Evolutionary conservation across 2,113 vertebrate genomes (phyloP).

Genomic region (Pachypanchax playfairii): DNA sequence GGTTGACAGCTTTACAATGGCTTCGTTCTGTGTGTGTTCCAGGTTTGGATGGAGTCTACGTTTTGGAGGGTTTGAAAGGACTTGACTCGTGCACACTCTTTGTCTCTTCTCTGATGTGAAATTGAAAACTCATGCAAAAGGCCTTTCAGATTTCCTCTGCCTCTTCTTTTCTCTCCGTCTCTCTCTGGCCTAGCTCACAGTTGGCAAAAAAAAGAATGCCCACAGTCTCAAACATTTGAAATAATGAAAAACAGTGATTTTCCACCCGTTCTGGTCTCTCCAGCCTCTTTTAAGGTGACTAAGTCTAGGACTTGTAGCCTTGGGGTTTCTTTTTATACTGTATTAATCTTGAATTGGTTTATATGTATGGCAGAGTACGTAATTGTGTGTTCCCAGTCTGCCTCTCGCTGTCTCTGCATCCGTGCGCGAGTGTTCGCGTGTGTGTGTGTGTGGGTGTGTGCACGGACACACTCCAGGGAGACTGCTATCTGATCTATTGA

Average conservation of each 20-base stretch:
- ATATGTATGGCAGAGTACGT: constrained; percentile 25
- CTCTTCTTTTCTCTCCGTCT: constrained; percentile 3
- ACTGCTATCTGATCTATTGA: constrained; percentile 75
- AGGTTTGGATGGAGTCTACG: constrained; percentile 32
- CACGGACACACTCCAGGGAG: constrained; percentile 26
- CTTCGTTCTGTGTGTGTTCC: constrained; percentile 11
- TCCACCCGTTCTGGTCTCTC: constrained; percentile 28
- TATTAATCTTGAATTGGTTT: constrained; percentile 40
- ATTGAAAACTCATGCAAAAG: constrained; percentile 52
- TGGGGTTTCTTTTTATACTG: constrained; percentile 24
- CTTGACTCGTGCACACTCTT: constrained; percentile 20
- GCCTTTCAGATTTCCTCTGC: constrained; percentile 25
- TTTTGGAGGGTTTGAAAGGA: constrained; percentile 43
- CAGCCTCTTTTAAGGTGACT: constrained; percentile 28
- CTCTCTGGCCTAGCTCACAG: constrained; percentile 6
- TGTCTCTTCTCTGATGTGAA: constrained; percentile 47
- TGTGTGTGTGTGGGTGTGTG: constrained; percentile 14
- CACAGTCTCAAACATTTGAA: constrained; percentile 1
- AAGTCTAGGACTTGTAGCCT: constrained; percentile 24
- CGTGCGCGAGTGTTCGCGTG: not conserved
- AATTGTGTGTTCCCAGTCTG: constrained; percentile 25
- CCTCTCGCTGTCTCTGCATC: constrained; percentile 21
- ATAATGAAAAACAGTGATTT: constrained; percentile 20
- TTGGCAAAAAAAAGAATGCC: constrained; percentile 30
- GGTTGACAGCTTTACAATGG: constrained; percentile 41